Evolutionary conservation across 2,113 vertebrate species (phyloP), one percentile per base, ranked within the genome.

Genomic region (Aleadryas rufinucha): DNA sequence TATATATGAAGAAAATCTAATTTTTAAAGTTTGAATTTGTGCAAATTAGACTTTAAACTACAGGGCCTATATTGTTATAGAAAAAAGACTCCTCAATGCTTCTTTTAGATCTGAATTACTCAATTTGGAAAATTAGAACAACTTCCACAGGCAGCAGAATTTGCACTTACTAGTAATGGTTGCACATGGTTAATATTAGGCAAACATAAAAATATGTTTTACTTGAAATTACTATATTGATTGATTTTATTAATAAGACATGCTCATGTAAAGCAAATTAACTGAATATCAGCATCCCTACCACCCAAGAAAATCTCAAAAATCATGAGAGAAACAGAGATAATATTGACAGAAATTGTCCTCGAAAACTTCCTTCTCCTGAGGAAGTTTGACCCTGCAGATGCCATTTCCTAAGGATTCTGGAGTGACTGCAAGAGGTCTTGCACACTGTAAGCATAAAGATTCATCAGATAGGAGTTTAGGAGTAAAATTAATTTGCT

Each of bases 181-280:
- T 11, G 5, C 20, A 42, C 59, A 93, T 94, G 6, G 56, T 52
- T 91, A 49, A 61, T 78, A 80, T 89, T 89, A 70, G 31, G 42
- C 35, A 96, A 96, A 93, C 61, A 35, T 6, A 78, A 87, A 92
- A 37, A 68, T 94, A 92, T 42, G 7, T 63, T 82, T 26, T 69
- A 33, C 20, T 89, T 84, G 82, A 89, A 70, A 94, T 96, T 90
- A 96, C 3, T 39, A 16, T 39, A 16, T 39, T 39, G 39, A 39
- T 50, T 52, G 5, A 10, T 26, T 63, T 10, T 41, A 44, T 52
- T 75, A 68, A 49, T 57, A 50, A 37, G 27, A 15, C 4, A 18
- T 7, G 50, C 79, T 91, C 41, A 95, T 69, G 52, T 95, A 93
- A 96, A 94, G 71, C 78, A 97, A 97, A 97, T 94, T 23, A 68